Evolutionary conservation across 1,140 invertebrate species (phyloP), one percentile per base, ranked within the genome.

Genomic region (Atopsyche davidsoni): DNA sequence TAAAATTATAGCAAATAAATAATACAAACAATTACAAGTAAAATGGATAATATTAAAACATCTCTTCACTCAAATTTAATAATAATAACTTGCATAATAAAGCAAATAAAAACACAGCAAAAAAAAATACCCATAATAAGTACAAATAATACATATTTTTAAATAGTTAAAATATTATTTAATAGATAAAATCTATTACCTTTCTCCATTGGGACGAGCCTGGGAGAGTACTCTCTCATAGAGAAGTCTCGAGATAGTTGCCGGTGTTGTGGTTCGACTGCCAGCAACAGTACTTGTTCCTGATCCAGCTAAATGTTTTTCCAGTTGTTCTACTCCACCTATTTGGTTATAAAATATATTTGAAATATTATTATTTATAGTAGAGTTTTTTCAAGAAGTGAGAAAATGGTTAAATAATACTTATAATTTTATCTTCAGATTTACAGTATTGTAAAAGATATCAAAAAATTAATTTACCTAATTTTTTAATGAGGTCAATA

Each of bases 401-500:
- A 28, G 6, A 28, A 7, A 28, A n/a, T 28, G n/a, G 17, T 32
- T 21, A 49, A 41, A 58, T n/a, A n/a, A n/a, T n/a, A n/a, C n/a
- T n/a, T n/a, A n/a, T n/a, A n/a, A n/a, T n/a, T n/a, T n/a, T n/a
- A n/a, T n/a, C n/a, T n/a, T n/a, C n/a, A n/a, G n/a, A n/a, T n/a
- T n/a, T n/a, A n/a, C n/a, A n/a, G n/a, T n/a, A n/a, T n/a, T n/a
- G n/a, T n/a, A n/a, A n/a, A n/a, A n/a, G n/a, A n/a, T n/a, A n/a
- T n/a, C n/a, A n/a, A n/a, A n/a, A n/a, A n/a, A n/a, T n/a, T n/a
- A n/a, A 51, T 64, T 65, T 57, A 63, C 87, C 86, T 49, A 86
- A 82, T 80, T 89, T 90, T 62, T 86, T 88, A 34, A 92, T 91
- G 0, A 92, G 69, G 55, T 83, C 82, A 32, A 92, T 84, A 0